Conservation (phyloP, 1,140 invertebrate genomes). For the Tetranychus urticae region DNA sequence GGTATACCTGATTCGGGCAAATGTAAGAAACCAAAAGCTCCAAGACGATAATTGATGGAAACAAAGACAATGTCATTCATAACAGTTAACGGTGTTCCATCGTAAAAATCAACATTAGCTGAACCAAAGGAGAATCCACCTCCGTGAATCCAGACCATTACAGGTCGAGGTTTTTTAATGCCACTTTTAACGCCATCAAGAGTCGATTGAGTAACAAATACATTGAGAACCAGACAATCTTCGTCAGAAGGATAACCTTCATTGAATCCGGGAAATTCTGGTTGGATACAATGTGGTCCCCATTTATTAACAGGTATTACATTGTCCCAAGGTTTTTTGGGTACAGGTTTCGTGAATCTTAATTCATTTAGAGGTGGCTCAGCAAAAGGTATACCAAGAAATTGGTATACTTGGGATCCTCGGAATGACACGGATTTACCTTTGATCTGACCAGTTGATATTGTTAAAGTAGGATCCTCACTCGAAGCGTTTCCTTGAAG, state of each 20-base stretch:
- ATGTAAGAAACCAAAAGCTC: constrained; percentile 75
- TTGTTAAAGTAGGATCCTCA: too few species aligned
- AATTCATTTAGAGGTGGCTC: constrained; percentile 53
- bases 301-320: neutral
- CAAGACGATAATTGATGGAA: constrained; percentile 80
- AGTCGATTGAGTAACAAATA: constrained; percentile 34
- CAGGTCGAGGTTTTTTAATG: constrained; percentile 4
- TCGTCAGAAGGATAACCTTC: constrained; percentile 33
- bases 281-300: neutral
- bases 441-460: too few species aligned
- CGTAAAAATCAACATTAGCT: constrained; percentile 56
- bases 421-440: too few species aligned
- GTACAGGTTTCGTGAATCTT: constrained; percentile 63
- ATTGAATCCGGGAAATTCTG: neutral
- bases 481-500: too few species aligned
- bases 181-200: neutral
- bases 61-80: constrained; percentile 80
- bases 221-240: constrained; percentile 90
- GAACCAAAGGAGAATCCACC: constrained; percentile 83
- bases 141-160: constrained; percentile 26
- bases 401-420: constrained; percentile 41
- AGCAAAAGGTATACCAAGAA: constrained; percentile 72
- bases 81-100: constrained; percentile 56
- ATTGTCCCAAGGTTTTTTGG: constrained; percentile 20
- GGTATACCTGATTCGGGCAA: constrained; percentile 56